These are phyloP conservation scores for Ruditapes philippinarum DNA, from an alignment of 1,140 invertebrate genomes.

Conservation along the genomic window DNA sequence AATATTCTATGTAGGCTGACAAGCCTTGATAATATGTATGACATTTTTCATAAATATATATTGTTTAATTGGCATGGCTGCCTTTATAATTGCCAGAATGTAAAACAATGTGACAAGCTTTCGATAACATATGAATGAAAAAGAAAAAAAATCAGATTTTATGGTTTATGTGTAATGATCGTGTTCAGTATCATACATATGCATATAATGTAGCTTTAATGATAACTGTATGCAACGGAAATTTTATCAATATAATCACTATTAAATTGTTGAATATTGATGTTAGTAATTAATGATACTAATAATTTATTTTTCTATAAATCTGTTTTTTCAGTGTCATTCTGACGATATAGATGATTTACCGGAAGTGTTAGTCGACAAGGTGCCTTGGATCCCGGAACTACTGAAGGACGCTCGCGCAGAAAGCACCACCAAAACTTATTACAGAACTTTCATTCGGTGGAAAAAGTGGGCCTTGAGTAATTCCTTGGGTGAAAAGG, in stretches of 20 bases:
- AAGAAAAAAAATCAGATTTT: too few relatives aligned
- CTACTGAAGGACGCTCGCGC: constrained; percentile 12
- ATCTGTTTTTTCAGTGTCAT: constrained; percentile 45
- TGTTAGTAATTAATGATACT: neutral
- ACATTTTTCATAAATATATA: too few relatives aligned
- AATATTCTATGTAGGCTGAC: neutral
- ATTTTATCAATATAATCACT: neutral
- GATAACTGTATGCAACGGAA: neutral
- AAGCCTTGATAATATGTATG: neutral
- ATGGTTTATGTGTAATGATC: too few relatives aligned
- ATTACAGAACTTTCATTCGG: constrained; percentile 14
- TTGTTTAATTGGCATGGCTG: too few relatives aligned
- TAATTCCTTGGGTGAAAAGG: constrained; percentile 28
- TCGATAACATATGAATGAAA: too few relatives aligned
- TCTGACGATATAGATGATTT: constrained; percentile 33
- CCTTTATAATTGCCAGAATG: too few relatives aligned
- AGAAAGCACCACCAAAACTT: constrained; percentile 20
- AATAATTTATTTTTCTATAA: neutral
- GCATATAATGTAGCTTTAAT: neutral
- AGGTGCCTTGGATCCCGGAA: constrained; percentile 29
- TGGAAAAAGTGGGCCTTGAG: constrained; percentile 42
- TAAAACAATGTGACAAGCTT: too few relatives aligned
- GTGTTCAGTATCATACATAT: too few relatives aligned
- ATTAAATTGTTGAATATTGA: too few relatives aligned
- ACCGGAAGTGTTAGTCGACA: constrained; percentile 27